Evolutionary conservation across 2,888 invertebrate genomes (phyloP), one percentile per base, ranked within the genome.

Genomic region (Rhagonycha fulva): DNA sequence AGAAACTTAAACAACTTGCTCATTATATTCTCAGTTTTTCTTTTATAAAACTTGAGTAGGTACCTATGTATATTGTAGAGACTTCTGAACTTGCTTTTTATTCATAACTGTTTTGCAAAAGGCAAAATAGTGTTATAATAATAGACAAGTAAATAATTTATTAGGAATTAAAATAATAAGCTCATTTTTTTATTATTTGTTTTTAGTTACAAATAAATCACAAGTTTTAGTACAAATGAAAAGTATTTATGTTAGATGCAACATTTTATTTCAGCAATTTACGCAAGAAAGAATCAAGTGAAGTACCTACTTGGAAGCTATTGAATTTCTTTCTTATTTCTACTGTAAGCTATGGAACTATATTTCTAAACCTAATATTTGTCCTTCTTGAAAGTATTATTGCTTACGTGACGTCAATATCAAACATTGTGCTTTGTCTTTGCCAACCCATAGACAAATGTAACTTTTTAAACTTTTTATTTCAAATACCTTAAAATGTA

Each of bases 281-380:
- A 23, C 62, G 68, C 72, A 30, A 23, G 26, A 28, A 72, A 72
- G 47, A 72, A 72, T 72, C 72, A 72, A 72, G 68, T 68, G 61
- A 62, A 68, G 67, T 30, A 72, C 67, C 14, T 14, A 14, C 32
- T 63, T 74, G 26, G 47, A 70, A 69, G 74, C 74, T 74, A 74
- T 74, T 69, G 74, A 74, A 70, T 74, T 74, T 74, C 74, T 70
- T 68, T 61, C 72, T 68, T 74, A 74, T 62, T 63, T 63, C 74
- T 28, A 74, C 69, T 62, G 74, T 69, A 74, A 74, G 74, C 74
- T 74, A 74, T 74, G 63, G 68, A 74, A 74, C 69, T 68, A 74
- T 74, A 74, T 74, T 74, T 74, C 74, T 62, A 74, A 74, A 74
- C 74, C 74, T 74, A 74, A 74, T 74, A 74, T 74, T 74, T 74